Evolutionary conservation across 2,113 vertebrate genomes (phyloP).

Genomic region (Mus pahari): DNA sequence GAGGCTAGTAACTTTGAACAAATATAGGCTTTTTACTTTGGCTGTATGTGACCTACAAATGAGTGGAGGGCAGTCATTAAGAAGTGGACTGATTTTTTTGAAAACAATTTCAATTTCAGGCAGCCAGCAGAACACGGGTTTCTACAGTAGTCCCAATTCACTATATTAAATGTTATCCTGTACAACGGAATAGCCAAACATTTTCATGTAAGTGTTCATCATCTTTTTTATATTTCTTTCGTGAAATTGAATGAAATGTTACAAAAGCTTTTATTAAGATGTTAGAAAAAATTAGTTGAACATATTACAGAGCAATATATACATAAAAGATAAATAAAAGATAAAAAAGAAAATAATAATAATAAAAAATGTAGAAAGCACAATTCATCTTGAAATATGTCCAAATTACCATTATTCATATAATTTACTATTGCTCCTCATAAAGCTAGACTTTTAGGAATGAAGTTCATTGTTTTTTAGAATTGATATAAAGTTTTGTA

Average conservation of each 20-base stretch:
- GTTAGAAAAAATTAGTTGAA: not conserved
- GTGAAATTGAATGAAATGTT: not conserved
- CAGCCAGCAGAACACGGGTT: not conserved
- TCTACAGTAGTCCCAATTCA: not conserved
- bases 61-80: not conserved
- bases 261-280: not conserved
- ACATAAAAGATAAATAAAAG: no score
- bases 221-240: not conserved
- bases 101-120: not conserved
- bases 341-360: no score
- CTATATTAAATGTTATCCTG: not conserved
- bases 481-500: not conserved
- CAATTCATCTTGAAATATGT: not conserved
- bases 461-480: slow-evolving; percentile 5
- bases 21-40: not conserved
- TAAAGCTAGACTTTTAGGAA: not conserved
- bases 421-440: not conserved
- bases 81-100: not conserved
- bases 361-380: not conserved
- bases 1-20: not conserved
- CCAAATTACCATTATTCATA: not conserved
- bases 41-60: not conserved
- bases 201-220: not conserved
- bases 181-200: not conserved
- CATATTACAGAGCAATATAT: no score